These are phyloP conservation scores for Rotaria macrura DNA, from an alignment of 2,888 invertebrate species.

Conservation along the genomic window DNA sequence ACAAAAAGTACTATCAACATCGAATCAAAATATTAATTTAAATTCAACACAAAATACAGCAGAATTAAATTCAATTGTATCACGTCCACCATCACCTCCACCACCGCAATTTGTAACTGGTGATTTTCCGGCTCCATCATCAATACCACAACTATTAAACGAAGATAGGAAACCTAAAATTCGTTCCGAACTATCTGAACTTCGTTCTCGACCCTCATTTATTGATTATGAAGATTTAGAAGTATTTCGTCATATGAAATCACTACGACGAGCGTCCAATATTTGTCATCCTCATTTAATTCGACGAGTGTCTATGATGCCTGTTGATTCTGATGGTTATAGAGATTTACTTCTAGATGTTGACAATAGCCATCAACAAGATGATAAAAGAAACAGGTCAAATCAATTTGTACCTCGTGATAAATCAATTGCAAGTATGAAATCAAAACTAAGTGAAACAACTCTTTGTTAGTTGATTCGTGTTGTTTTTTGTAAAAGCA, in stretches of 20 bases:
- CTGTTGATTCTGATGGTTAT: not conserved
- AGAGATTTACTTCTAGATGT: not conserved
- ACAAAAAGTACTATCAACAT: not conserved
- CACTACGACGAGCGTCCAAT: not conserved
- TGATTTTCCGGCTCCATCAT: not conserved
- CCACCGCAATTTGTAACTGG: not conserved
- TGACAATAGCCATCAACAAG: not conserved
- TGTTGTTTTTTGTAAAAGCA: not conserved
- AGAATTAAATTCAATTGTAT: not conserved
- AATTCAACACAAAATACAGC: not conserved
- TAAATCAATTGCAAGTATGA: not conserved
- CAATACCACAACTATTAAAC: not conserved
- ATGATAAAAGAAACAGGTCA: too few species aligned
- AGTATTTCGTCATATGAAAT: not conserved
- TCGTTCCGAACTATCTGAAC: not conserved
- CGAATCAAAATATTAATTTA: not conserved
- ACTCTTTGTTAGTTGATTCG: not conserved
- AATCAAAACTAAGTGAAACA: constrained; percentile 2
- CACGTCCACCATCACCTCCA: not conserved
- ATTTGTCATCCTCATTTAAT: not conserved
- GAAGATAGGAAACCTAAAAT: not conserved
- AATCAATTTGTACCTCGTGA: not conserved
- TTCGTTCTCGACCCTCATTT: not conserved
- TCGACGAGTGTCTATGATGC: not conserved
- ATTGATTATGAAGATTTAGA: constrained; percentile 10